Percentiles rank a stretch among this genome's conserved stretches.
Conservation (phyloP, 1,140 invertebrate genomes). For the Glomeris maerens region DNA sequence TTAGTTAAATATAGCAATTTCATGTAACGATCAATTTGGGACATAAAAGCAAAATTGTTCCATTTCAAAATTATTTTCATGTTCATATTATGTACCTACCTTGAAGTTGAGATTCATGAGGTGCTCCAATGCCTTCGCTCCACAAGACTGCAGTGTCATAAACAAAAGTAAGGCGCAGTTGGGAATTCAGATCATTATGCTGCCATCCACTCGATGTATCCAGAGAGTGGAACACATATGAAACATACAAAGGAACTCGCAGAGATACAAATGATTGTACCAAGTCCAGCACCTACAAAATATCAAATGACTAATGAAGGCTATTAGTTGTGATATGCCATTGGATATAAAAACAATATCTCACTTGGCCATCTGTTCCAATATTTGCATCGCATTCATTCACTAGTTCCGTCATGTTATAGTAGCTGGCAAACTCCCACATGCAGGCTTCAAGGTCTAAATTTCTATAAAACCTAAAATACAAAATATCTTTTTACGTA, state of each 20-base stretch:
- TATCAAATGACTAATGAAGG: no score
- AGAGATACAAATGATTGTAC: constrained; percentile 30
- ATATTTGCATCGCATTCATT: constrained; percentile 27
- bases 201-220: constrained; percentile 27
- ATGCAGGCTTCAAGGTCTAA: constrained; percentile 31
- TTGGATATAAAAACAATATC: neutral
- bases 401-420: constrained; percentile 30
- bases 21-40: no score
- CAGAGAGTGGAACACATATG: constrained; percentile 31
- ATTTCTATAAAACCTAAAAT: constrained; percentile 27
- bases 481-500: neutral
- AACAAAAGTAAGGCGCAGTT: constrained; percentile 29
- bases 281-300: constrained; percentile 25
- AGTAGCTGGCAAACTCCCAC: constrained; percentile 31
- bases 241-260: constrained; percentile 29
- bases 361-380: constrained; percentile 29
- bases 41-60: no score
- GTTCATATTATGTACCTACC: no score
- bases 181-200: constrained; percentile 27
- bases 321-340: neutral
- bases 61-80: no score
- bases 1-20: no score
- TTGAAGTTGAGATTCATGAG: constrained; percentile 22
- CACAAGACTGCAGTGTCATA: constrained; percentile 33
- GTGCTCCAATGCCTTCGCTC: constrained; percentile 29